Percentiles rank a stretch among this genome's conserved stretches.
phyloP scores from a whole-genome alignment of 2,888 invertebrate species.

The Eupithecia vulgata region DNA sequence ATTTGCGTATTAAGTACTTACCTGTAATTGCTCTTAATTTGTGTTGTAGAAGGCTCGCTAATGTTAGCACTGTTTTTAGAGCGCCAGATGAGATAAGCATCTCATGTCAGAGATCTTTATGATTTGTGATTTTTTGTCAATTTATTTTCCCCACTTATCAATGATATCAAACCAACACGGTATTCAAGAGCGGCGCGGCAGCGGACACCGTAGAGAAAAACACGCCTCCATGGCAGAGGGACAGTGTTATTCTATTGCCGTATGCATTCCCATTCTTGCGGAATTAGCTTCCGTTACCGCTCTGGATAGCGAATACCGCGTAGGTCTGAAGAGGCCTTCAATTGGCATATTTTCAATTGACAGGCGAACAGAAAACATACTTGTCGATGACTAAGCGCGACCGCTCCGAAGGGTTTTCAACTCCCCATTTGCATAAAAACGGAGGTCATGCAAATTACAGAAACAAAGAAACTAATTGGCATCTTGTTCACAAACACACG shows the following conservation, averaged over 20 bases:
- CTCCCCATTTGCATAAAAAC: slow-evolving; percentile 26
- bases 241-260: background rate
- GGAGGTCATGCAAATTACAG: slow-evolving; percentile 31
- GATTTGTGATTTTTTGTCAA: background rate
- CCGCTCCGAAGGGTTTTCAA: slow-evolving; percentile 19
- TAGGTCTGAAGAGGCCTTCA: background rate
- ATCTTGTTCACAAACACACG: slow-evolving; percentile 19
- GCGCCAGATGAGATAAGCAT: background rate
- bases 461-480: slow-evolving; percentile 32
- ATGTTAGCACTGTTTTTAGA: background rate
- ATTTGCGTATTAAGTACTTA: slow-evolving; percentile 32
- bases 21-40: slow-evolving; percentile 13
- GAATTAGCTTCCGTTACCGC: background rate
- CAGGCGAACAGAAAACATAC: background rate
- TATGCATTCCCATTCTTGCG: too few relatives aligned
- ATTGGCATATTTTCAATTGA: background rate
- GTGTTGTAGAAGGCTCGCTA: background rate
- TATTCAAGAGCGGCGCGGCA: background rate
- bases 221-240: background rate
- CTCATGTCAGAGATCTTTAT: background rate
- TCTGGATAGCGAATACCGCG: background rate
- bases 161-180: background rate
- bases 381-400: background rate
- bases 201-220: background rate
- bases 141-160: background rate